Base-by-base conservation (phyloP, 1,140 invertebrate species). In the Macrocentrus cingulum region DNA sequence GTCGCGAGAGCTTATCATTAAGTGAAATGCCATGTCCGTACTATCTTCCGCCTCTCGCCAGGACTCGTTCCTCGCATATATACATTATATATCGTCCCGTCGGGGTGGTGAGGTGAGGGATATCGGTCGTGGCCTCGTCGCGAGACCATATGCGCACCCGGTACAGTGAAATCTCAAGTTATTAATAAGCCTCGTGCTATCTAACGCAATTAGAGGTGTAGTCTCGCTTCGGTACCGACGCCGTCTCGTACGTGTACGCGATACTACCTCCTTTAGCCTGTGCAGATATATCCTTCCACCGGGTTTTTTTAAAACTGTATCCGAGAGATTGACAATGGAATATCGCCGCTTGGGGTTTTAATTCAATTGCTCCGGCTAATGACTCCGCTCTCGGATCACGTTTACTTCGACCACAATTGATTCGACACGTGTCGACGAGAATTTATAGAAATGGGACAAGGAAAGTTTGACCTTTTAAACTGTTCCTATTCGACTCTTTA, bases 21-120 rank as follows among this genome's bases (percentile, higher is more conserved):
- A 79, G 77, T 77, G 77, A 79, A 77, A 77, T 79, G 77, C 75
- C 77, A 67, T 77, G 76, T 79, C 75, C 75, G n/a, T n/a, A 66
- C 71, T 76, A 78, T 74, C 75, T 74, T 62, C 64, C 53, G 66
- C 63, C 70, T 71, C 70, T 72, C 73, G 66, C 69, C 44, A 54
- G 50, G 34, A 53, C 57, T 54, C 32, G 50, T 48, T 46, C 39
- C 23, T n/a, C n/a, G 6, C 5, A 51, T 52, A 18, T 45, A 42
- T 52, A 36, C 36, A 18, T 15, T 59, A 22, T 48, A 48, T n/a
- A 23, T 32, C 6, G 11, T 7, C 18, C 9, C 19, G 13, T 44
- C 42, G 20, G 23, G 15, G 13, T 34, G 18, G 29, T 36, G 23
- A 51, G 49, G 49, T 51, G 49, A 36, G 49, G 18, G 49, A 51